Evolutionary conservation across 1,140 invertebrate species (phyloP), one percentile per base, ranked within the genome.

Genomic region (Lepidurus packardi): DNA sequence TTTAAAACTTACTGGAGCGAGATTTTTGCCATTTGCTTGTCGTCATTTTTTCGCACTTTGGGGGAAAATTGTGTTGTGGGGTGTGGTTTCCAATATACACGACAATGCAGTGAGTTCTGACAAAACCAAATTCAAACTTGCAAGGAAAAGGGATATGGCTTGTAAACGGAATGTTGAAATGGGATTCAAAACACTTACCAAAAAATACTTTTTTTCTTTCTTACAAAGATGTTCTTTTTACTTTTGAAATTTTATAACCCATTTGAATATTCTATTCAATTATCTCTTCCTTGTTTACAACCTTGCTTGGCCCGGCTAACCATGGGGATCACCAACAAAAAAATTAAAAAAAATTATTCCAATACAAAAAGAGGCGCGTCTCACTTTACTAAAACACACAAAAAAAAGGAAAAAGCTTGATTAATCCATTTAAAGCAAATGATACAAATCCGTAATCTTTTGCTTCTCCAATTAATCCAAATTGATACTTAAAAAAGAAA

Each of bases 231-330:
- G 4, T 65, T 65, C 53, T 65, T 13, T 34, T 3, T 34, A 34
- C 34, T 34, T 0, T 34, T 34, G 34, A 34, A 65, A 65, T 7
- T n/a, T 13, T 65, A 65, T n/a, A 65, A 65, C 53, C 53, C 53
- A 65, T 65, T 65, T 65, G 6, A 65, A 65, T 65, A 65, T 65
- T 65, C 53, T 65, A 13, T 65, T 7, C 13, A 65, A 7, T 65
- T 21, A 2, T 65, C 53, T n/a, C 21, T 65, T 21, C 53, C 21
- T 65, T 13, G 16, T 65, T 65, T 65, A n/a, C 53, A 65, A 65
- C 53, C 53, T 65, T 65, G 53, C 53, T 65, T 65, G 53, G 53
- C 53, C 53, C 53, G 53, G 53, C 53, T 65, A 65, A 65, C 53
- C 53, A 65, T 65, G 53, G 53, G 53, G 21, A 65, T 65, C 53